These are phyloP conservation scores for Porphyrio hochstetteri DNA, from an alignment of 2,113 vertebrate species.

Conservation along the genomic window DNA sequence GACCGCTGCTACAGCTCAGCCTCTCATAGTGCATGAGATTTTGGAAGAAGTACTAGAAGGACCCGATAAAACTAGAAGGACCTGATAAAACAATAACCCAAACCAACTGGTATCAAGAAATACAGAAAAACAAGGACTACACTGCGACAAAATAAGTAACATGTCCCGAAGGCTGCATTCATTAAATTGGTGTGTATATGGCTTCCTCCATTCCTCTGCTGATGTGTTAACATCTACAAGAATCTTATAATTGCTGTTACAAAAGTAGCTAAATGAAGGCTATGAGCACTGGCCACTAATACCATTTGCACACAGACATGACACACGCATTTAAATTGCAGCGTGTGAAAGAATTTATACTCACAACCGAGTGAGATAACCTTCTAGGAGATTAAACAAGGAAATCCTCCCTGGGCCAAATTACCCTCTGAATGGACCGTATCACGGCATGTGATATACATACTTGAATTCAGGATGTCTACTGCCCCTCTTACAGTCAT, in stretches of 20 bases:
- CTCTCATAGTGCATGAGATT: not conserved
- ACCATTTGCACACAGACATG: not conserved
- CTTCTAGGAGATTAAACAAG: not conserved
- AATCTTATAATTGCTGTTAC: not conserved
- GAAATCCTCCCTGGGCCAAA: not conserved
- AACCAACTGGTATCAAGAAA: not conserved
- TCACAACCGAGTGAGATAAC: not conserved
- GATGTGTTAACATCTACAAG: not conserved
- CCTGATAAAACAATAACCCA: not conserved
- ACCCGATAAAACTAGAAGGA: not conserved
- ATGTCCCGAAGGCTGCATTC: not conserved
- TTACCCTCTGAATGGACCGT: not conserved
- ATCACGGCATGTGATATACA: not conserved
- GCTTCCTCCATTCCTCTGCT: not conserved
- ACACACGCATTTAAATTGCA: not conserved
- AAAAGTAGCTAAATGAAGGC: not conserved
- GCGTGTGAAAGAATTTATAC: not conserved
- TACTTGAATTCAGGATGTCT: not conserved
- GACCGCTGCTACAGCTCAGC: not conserved
- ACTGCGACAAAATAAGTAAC: not conserved
- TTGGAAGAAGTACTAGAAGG: not conserved
- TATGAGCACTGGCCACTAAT: not conserved
- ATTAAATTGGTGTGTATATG: not conserved
- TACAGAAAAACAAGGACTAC: not conserved
- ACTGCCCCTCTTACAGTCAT: not conserved